Base-by-base conservation (phyloP, 2,888 invertebrate genomes). In the Chouioia cunea region DNA sequence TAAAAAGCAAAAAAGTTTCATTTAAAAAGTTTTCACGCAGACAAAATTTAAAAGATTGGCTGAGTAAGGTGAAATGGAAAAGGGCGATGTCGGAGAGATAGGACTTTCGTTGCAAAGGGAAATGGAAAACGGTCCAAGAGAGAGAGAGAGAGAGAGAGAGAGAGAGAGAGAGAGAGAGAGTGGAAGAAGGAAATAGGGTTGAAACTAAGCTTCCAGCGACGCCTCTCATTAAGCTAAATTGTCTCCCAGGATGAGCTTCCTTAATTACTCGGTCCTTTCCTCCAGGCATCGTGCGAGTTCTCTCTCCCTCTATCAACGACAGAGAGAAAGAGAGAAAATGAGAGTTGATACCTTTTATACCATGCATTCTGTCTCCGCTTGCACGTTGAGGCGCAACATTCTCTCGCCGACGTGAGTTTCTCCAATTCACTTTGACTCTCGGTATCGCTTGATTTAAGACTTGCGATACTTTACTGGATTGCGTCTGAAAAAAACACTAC, bases 201-300 rank as follows among this genome's bases (percentile, higher is more conserved):
- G 50, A n/a, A 20, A 27, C 57, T 44, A 14, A 44, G 43, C 44
- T 57, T 46, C 57, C 57, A 44, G 76, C 76, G 75, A 78, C 78
- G 80, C 71, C 79, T 82, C 82, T 85, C 85, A 84, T 85, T 83
- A 85, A 85, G 81, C 80, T 82, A 81, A 84, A 85, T 85, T 83
- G 85, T 85, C 84, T 81, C 79, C 77, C 77, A 80, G 80, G 81
- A 83, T 82, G 83, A 84, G 83, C 81, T 83, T 79, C 82, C 83
- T 85, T 85, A 84, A 85, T 85, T 83, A 84, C 83, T 82, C 77
- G 77, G 78, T 75, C 76, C 73, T 75, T 76, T 75, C 76, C 70
- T 63, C 56, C 44, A 20, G 43, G 56, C 43, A 36, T 36, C 44
- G 53, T 12, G 52, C n/a, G 46, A 36, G 36, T 36, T 36, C 36